phyloP scores from a whole-genome alignment of 2,797 vertebrate genomes.

The Sebastiscus albofasciatus region DNA sequence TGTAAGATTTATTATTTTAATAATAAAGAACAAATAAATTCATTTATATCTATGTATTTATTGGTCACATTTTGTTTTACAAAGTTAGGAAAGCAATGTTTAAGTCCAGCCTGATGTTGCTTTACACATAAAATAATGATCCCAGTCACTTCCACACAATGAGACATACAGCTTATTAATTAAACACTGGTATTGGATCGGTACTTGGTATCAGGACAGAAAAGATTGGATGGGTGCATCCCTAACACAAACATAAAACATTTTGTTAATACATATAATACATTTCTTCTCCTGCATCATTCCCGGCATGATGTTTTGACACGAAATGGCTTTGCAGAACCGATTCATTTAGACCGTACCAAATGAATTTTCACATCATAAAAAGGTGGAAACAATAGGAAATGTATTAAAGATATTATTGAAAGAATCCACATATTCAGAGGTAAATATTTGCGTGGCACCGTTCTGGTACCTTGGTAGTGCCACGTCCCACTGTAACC shows the following conservation, averaged over 20 bases:
- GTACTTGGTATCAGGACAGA: no score
- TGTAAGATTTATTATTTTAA: no score
- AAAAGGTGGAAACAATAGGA: not conserved
- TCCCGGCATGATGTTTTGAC: not conserved
- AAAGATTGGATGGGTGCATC: no score
- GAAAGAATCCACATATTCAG: not conserved
- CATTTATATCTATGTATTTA: no score
- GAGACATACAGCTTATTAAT: no score
- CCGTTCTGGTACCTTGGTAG: not conserved
- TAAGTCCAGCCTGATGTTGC: no score
- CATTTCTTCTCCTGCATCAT: not conserved
- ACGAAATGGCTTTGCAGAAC: not conserved
- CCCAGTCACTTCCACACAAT: no score
- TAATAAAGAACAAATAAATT: no score
- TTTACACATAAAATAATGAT: no score
- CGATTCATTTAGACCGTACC: not conserved
- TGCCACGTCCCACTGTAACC: slow-evolving; percentile 6
- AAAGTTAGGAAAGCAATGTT: no score
- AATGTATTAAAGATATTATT: not conserved
- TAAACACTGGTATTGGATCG: no score
- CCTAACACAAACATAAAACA: not conserved
- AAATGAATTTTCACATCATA: not conserved
- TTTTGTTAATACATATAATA: not conserved
- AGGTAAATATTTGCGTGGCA: not conserved
- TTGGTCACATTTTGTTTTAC: no score